phyloP scores from a whole-genome alignment of 2,113 vertebrate species.

The Sarotherodon lohbergeri region DNA sequence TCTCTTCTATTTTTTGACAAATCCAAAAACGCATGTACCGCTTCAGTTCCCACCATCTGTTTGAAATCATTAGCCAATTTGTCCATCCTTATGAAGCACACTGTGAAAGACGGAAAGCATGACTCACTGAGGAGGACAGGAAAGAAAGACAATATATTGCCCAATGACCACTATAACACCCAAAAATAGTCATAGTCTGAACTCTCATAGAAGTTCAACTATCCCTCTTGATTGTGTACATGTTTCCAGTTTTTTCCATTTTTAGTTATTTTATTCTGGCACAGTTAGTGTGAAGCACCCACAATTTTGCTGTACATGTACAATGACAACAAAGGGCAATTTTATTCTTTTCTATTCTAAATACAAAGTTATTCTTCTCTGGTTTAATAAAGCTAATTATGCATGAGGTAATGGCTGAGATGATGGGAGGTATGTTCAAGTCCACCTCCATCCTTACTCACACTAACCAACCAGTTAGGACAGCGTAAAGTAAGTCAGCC shows the following conservation, averaged over 20 bases:
- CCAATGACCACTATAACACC: neutral
- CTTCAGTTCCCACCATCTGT: neutral
- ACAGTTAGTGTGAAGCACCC: neutral
- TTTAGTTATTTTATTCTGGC: neutral
- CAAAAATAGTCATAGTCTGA: neutral
- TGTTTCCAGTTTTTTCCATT: neutral
- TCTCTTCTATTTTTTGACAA: neutral
- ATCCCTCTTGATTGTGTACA: neutral
- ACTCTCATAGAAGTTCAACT: neutral
- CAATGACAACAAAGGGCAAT: neutral
- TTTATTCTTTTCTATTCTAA: neutral
- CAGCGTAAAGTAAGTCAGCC: neutral
- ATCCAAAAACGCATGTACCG: neutral
- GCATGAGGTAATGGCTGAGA: neutral
- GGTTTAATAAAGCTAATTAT: neutral
- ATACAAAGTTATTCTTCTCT: neutral
- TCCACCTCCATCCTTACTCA: neutral
- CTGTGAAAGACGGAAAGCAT: neutral
- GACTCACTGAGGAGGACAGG: neutral
- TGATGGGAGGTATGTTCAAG: neutral
- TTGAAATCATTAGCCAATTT: neutral
- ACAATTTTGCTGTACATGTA: neutral
- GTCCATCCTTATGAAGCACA: neutral
- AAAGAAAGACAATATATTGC: neutral
- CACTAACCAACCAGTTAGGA: neutral